Conservation (phyloP, 2,888 invertebrate genomes). For the Cosmia pyralina region DNA sequence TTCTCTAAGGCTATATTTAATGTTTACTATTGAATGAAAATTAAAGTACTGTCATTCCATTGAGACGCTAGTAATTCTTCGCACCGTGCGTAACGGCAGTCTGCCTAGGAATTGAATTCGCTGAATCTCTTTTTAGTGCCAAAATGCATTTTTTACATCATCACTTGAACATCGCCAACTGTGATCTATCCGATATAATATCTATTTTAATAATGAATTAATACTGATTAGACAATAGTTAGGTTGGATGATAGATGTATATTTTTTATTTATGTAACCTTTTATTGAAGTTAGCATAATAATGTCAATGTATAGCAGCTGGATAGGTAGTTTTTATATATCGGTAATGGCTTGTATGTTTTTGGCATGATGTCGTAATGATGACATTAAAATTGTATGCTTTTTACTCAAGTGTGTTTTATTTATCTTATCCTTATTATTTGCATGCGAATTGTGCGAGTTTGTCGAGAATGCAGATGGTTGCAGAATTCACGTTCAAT, state of each 20-base stretch:
- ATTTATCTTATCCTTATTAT: constrained; percentile 79
- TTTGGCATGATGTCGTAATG: constrained; percentile 87
- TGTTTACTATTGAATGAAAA: constrained; percentile 76
- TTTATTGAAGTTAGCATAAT: constrained; percentile 86
- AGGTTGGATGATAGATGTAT: constrained; percentile 80
- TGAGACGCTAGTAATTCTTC: constrained; percentile 63
- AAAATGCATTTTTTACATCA: constrained; percentile 82
- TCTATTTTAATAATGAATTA: constrained; percentile 69
- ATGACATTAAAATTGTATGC: constrained; percentile 89
- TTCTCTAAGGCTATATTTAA: constrained; percentile 84
- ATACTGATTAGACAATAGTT: constrained; percentile 80
- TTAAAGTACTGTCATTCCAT: constrained; percentile 82
- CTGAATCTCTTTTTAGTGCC: constrained; percentile 87
- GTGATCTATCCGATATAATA: constrained; percentile 81
- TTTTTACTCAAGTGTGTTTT: constrained; percentile 86
- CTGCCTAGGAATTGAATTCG: constrained; percentile 65
- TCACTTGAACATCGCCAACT: constrained; percentile 78
- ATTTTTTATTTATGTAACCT: constrained; percentile 86
- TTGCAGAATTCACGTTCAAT: constrained; percentile 85
- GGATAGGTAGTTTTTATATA: constrained; percentile 77
- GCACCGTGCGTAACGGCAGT: constrained; percentile 46
- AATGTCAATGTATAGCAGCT: constrained; percentile 79
- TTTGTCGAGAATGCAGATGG: constrained; percentile 82
- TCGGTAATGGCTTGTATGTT: constrained; percentile 85
- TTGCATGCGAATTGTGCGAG: constrained; percentile 84